These are phyloP conservation scores for Tetramorium alpestre DNA, from an alignment of 1,140 invertebrate species.

Conservation along the genomic window DNA sequence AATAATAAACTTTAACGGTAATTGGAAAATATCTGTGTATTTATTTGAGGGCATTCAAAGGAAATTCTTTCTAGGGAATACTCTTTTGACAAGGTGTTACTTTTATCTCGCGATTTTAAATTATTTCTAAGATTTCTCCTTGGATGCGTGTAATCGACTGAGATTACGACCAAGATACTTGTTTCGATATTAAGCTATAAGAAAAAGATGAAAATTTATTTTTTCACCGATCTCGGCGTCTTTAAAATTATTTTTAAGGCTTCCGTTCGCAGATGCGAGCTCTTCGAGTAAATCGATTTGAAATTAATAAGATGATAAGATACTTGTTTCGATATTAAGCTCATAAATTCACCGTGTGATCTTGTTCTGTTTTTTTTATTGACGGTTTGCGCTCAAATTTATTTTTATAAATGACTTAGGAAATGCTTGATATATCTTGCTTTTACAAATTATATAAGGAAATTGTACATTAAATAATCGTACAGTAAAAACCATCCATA, in stretches of 20 bases:
- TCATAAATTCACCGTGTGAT: slow-evolving; percentile 17
- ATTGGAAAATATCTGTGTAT: slow-evolving; percentile 35
- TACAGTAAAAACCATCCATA: slow-evolving; percentile 41
- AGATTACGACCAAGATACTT: slow-evolving; percentile 38
- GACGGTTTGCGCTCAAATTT: slow-evolving; percentile 31
- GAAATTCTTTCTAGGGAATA: slow-evolving; percentile 28
- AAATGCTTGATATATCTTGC: slow-evolving; percentile 16
- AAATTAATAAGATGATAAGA: slow-evolving; percentile 30
- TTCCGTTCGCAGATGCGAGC: slow-evolving; percentile 33
- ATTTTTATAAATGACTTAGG: slow-evolving; percentile 51
- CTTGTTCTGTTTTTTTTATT: slow-evolving; percentile 6
- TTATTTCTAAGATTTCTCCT: slow-evolving; percentile 36
- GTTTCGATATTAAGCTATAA: slow-evolving; percentile 50
- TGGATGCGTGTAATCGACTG: slow-evolving; percentile 36
- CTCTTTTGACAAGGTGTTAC: slow-evolving; percentile 9
- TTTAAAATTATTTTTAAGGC: slow-evolving; percentile 47
- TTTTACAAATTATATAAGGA: slow-evolving; percentile 43
- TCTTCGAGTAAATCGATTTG: slow-evolving; percentile 31
- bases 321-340: slow-evolving; percentile 36
- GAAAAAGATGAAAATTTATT: slow-evolving; percentile 45
- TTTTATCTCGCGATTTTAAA: slow-evolving; percentile 31
- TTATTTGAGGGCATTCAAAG: slow-evolving; percentile 28
- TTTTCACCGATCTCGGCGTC: slow-evolving; percentile 15
- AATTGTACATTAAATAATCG: slow-evolving; percentile 42
- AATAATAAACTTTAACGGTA: slow-evolving; percentile 43